Percentiles rank a stretch among this genome's conserved stretches.
Evolutionary conservation across 1,140 invertebrate species (phyloP).

Genomic region (Orius laevigatus): DNA sequence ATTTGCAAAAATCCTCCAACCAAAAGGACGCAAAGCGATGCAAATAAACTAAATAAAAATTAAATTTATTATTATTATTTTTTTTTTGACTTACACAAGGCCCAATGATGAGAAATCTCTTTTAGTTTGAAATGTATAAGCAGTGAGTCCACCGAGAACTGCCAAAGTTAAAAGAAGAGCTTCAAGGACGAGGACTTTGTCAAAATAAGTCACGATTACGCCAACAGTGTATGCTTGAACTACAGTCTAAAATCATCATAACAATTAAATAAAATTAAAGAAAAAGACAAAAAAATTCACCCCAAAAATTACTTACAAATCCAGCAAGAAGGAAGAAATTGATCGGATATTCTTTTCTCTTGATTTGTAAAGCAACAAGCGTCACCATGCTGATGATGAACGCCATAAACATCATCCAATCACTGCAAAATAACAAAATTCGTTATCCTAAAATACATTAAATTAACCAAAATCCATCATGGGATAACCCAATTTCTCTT

Average conservation of each 20-base stretch:
- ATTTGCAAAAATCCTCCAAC: slow-evolving; percentile 56
- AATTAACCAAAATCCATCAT: slow-evolving; percentile 7
- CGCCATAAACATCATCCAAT: slow-evolving; percentile 41
- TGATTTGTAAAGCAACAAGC: slow-evolving; percentile 41
- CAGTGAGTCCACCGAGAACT: slow-evolving; percentile 50
- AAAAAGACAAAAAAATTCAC: neutral
- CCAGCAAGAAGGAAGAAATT: slow-evolving; percentile 47
- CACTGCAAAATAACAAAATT: slow-evolving; percentile 32
- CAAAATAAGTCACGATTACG: slow-evolving; percentile 55
- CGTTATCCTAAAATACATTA: neutral
- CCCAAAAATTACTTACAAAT: slow-evolving; percentile 40
- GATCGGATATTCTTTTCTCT: slow-evolving; percentile 43
- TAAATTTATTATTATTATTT: too few relatives aligned
- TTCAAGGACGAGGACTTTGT: slow-evolving; percentile 51
- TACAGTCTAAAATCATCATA: slow-evolving; percentile 40
- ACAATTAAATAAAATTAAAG: neutral
- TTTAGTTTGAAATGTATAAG: slow-evolving; percentile 68
- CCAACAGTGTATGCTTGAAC: slow-evolving; percentile 55
- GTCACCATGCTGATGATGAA: slow-evolving; percentile 40
- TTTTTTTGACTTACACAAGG: slow-evolving; percentile 40
- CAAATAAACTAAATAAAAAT: slow-evolving; percentile 41
- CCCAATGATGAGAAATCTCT: slow-evolving; percentile 59
- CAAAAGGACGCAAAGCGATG: slow-evolving; percentile 49
- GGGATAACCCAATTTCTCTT: too few relatives aligned
- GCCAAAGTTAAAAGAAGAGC: slow-evolving; percentile 55